Percentiles rank a stretch among this genome's conserved stretches.
Conservation (phyloP, 2,797 vertebrate species). For the Acipenser ruthenus region DNA sequence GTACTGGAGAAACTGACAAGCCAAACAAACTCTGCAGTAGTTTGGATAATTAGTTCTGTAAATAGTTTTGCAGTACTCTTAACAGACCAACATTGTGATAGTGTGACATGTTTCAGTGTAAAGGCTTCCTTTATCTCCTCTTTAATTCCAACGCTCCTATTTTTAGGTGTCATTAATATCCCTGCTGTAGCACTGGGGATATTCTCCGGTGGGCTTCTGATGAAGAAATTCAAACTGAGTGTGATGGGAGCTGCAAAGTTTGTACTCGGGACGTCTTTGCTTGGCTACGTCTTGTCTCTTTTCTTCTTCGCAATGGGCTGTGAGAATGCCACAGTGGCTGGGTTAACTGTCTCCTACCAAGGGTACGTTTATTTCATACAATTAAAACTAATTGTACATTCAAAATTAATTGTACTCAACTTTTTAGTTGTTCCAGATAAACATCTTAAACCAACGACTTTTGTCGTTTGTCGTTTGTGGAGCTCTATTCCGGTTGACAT, state of each 20-base stretch:
- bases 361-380: slow-evolving; percentile 51
- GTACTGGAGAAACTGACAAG: no score
- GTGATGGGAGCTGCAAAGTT: slow-evolving; percentile 78
- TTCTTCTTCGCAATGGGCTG: slow-evolving; percentile 79
- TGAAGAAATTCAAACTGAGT: slow-evolving; percentile 78
- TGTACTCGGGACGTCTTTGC: slow-evolving; percentile 68
- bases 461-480: background rate
- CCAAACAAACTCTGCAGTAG: no score
- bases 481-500: background rate
- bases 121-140: slow-evolving; percentile 3
- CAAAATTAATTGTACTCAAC: background rate
- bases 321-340: slow-evolving; percentile 76
- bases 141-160: slow-evolving; percentile 9
- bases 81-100: background rate
- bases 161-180: slow-evolving; percentile 82
- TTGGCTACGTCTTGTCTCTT: slow-evolving; percentile 80
- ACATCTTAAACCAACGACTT: no score
- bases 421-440: no score
- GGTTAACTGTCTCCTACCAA: slow-evolving; percentile 72
- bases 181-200: slow-evolving; percentile 89
- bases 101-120: background rate
- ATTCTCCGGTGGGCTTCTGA: slow-evolving; percentile 81
- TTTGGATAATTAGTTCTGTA: no score
- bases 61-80: no score
- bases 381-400: background rate